These are phyloP conservation scores for Naso thynnoides DNA, from an alignment of 2,797 vertebrate genomes.

Conservation along the genomic window DNA sequence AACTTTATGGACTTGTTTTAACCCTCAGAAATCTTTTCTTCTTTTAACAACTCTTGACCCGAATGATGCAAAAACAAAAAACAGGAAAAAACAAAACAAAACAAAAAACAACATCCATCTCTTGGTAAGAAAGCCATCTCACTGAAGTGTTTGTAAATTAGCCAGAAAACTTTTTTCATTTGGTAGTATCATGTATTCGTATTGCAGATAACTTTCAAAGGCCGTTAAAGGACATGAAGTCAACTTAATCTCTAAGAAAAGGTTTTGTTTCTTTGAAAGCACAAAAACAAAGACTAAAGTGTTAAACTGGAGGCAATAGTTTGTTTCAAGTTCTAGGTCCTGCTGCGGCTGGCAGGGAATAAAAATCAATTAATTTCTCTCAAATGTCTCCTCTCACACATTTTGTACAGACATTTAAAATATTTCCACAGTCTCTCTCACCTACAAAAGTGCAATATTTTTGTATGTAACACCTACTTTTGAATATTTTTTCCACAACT, in stretches of 20 bases:
- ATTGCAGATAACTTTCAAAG: conserved; percentile 33
- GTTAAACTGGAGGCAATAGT: conserved; percentile 24
- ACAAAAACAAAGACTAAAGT: background rate
- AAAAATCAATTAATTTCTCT: conserved; percentile 23
- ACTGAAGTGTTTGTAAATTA: conserved; percentile 11
- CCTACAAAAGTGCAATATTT: background rate
- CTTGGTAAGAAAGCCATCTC: background rate
- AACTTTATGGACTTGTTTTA: conserved; percentile 41
- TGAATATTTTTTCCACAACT: background rate
- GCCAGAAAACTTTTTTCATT: background rate
- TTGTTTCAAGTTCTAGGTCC: conserved; percentile 30
- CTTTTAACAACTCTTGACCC: conserved; percentile 6
- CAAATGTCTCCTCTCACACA: conserved; percentile 15
- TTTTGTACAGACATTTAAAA: conserved; percentile 19
- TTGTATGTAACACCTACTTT: background rate
- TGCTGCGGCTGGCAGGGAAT: background rate
- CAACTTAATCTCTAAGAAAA: conserved; percentile 35
- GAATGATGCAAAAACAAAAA: conserved; percentile 4
- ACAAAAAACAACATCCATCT: background rate
- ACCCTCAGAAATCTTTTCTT: conserved; percentile 28
- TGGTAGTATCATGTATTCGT: conserved; percentile 15
- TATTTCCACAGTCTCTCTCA: conserved; percentile 8
- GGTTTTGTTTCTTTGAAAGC: conserved; percentile 32
- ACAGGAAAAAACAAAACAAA: no score
- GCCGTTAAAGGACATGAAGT: conserved; percentile 24